Evolutionary conservation across 2,113 vertebrate genomes (phyloP), one percentile per base, ranked within the genome.

Genomic region (Chaetodon auriga): DNA sequence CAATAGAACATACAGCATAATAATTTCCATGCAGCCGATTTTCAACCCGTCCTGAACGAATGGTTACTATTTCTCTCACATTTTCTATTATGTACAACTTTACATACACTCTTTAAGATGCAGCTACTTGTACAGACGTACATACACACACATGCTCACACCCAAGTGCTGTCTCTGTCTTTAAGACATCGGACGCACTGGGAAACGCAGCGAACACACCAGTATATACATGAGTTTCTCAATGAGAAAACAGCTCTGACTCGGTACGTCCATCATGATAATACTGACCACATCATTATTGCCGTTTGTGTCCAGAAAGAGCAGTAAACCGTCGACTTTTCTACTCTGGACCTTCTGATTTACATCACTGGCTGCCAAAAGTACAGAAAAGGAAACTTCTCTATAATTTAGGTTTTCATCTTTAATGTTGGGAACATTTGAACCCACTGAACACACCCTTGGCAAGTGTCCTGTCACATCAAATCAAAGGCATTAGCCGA

Each of bases 141-240:
- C 77, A 82, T 62, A 86, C 87, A 71, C 87, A 74, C 57, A 75
- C 87, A 86, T 81, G 86, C 86, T 82, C 83, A 85, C 75, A 89
- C 71, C 21, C 35, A 78, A 83, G 64, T 73, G 69, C 79, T 45
- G 68, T 36, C 63, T 68, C 60, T 51, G 78, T 80, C 72, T 75
- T 75, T 65, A 65, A 84, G 68, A 86, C 74, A 63, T 9, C 2
- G 18, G 55, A 87, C 21, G 71, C 76, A 74, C 68, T 73, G 57
- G 78, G 68, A 87, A 85, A 81, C 81, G 87, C 69, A 82, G 81
- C 54, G 1, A 69, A 87, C 76, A 82, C 70, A 89, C 45, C 35
- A 23, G 84, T 83, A 87, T 84, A 75, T 61, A 88, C 30, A 85
- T 25, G 46, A 11, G 61, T 48, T 80, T 78, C 61, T 81, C 54